phyloP scores from a whole-genome alignment of 2,797 vertebrate species.

The Trichosurus vulpecula region DNA sequence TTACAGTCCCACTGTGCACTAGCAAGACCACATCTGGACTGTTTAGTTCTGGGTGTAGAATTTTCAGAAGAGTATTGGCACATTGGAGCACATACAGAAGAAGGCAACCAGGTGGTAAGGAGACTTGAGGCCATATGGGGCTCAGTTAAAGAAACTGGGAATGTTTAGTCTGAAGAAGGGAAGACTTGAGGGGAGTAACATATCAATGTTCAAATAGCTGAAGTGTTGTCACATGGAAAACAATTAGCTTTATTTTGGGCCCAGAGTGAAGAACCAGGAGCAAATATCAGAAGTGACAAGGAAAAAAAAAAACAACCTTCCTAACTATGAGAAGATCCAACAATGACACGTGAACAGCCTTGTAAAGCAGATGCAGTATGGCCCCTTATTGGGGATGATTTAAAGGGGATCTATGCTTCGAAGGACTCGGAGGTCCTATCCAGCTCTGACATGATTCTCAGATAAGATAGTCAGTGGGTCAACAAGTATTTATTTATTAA shows the following conservation, averaged over 20 bases:
- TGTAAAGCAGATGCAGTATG: neutral
- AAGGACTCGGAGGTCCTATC: neutral
- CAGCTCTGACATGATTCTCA: neutral
- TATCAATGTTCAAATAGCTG: neutral
- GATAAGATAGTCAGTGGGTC: neutral
- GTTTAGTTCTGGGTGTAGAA: neutral
- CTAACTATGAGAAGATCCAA: neutral
- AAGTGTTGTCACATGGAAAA: neutral
- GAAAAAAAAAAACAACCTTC: neutral
- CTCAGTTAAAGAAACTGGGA: neutral
- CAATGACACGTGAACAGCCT: neutral
- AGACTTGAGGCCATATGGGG: neutral
- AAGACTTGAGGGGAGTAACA: neutral
- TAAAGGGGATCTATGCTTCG: neutral
- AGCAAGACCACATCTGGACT: neutral
- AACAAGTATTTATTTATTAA: neutral
- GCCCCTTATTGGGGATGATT: neutral
- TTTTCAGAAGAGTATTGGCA: neutral
- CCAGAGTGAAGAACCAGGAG: neutral
- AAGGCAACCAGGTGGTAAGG: neutral
- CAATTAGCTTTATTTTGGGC: neutral
- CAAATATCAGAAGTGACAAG: neutral
- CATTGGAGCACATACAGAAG: neutral
- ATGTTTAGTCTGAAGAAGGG: neutral
- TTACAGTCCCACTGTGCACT: neutral